Percentiles rank a stretch among this genome's conserved stretches.
These are phyloP conservation scores for Pterocles orientalis DNA, from an alignment of 2,113 vertebrate genomes.

Conservation along the genomic window DNA sequence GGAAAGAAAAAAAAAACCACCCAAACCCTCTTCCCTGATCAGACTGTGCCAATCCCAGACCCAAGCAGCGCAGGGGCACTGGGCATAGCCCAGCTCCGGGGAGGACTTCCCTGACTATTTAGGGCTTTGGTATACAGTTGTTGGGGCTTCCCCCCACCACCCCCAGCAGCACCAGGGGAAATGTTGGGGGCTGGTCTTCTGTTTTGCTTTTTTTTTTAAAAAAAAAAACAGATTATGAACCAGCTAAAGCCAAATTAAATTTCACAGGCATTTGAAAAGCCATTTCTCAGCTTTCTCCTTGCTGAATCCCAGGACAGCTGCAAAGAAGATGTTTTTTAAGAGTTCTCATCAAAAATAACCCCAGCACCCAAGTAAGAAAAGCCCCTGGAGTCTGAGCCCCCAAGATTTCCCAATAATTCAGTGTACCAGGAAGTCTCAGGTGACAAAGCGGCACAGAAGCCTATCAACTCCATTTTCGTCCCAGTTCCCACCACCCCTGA, in stretches of 20 bases:
- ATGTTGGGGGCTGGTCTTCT: neutral
- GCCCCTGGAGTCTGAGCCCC: neutral
- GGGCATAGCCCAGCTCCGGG: neutral
- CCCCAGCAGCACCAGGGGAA: neutral
- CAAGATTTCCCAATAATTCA: neutral
- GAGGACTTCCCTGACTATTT: neutral
- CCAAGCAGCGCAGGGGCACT: neutral
- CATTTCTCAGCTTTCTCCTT: neutral
- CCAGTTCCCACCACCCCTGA: neutral
- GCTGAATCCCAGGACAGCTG: neutral
- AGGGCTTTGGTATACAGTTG: neutral
- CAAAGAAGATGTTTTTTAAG: neutral
- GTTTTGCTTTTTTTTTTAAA: neutral
- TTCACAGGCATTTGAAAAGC: neutral
- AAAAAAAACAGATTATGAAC: neutral
- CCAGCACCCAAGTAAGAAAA: neutral
- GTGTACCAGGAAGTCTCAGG: neutral
- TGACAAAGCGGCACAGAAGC: neutral
- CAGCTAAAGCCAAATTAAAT: constrained; percentile 25
- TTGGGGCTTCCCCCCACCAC: neutral
- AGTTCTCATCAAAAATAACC: neutral
- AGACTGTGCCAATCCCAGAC: neutral
- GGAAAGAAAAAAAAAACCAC: neutral
- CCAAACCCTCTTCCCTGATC: neutral
- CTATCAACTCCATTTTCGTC: neutral